Evolutionary conservation across 1,140 invertebrate species (phyloP), one percentile per base, ranked within the genome.

Genomic region (Neuroterus valhalla): DNA sequence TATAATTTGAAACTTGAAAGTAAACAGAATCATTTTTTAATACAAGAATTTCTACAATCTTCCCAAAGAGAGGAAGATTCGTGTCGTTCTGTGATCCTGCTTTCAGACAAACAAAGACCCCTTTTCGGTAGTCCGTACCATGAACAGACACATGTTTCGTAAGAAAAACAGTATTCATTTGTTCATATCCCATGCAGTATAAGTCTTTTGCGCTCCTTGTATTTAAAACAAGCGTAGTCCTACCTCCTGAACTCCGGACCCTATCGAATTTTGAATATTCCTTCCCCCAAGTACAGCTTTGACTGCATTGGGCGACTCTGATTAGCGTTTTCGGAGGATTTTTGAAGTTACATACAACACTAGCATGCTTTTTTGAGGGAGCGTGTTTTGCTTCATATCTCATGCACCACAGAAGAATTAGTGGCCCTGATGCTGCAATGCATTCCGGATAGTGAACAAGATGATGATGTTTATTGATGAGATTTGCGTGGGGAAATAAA

Each of bases 401-500:
- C 52, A 72, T 67, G 44, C 71, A 67, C 31, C 44, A 66, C n/a
- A 66, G 21, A 66, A 46, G 38, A 23, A 67, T 43, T 48, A 23
- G 15, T 31, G 71, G 71, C 6, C 71, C 71, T 12, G 55, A 2
- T 62, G 43, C 66, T 8, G 26, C 6, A 10, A 72, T 72, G 43
- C 4, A 67, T 17, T 72, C 52, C 2, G 10, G 3, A n/a, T 62
- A 72, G 45, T 72, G 71, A 66, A 12, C n/a, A 11, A 45, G 17
- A 19, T 66, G 52, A 66, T 72, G 50, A 42, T 66, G 62, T 46
- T 72, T 72, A 46, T 77, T 77, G 2, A 75, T 75, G 4, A 31
- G 12, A 62, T 75, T 70, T 8, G 75, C 48, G n/a, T 72, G n/a
- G 38, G 77, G 77, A 72, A 75, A 78, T n/a, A 75, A 46, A 26